These are phyloP conservation scores for Odontothrips loti DNA, from an alignment of 2,888 invertebrate species.

Conservation along the genomic window DNA sequence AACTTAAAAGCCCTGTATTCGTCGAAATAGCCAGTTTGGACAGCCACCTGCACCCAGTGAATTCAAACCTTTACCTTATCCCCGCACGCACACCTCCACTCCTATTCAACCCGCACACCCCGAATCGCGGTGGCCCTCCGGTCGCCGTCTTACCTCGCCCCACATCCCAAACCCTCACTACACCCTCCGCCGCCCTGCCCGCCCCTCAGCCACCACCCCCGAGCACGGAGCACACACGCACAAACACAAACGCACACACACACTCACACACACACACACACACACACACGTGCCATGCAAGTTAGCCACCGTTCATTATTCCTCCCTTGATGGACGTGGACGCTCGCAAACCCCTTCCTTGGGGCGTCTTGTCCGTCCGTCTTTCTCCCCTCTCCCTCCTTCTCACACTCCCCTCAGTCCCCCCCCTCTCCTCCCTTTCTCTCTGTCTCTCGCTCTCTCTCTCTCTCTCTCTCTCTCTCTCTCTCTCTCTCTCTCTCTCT, in stretches of 20 bases:
- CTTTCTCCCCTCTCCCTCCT: background rate
- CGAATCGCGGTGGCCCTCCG: too few species aligned
- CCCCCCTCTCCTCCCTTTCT: background rate
- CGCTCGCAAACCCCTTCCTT: background rate
- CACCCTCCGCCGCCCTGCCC: background rate
- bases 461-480: background rate
- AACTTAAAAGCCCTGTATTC: too few species aligned
- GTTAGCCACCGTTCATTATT: slow-evolving; percentile 11
- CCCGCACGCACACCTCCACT: too few species aligned
- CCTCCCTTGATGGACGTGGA: background rate
- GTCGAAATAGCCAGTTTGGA: too few species aligned
- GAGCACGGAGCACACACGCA: background rate
- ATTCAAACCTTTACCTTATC: too few species aligned
- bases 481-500: background rate
- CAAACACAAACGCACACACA: background rate
- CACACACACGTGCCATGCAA: background rate
- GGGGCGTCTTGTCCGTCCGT: background rate
- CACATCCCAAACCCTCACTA: background rate
- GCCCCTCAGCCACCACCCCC: background rate
- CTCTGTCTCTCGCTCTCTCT: background rate
- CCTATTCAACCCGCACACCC: too few species aligned
- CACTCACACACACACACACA: background rate
- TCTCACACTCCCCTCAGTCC: background rate
- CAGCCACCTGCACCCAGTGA: too few species aligned
- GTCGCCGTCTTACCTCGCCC: too few species aligned